These are phyloP conservation scores for Octonoba sinensis DNA, from an alignment of 2,888 invertebrate genomes.

Conservation along the genomic window DNA sequence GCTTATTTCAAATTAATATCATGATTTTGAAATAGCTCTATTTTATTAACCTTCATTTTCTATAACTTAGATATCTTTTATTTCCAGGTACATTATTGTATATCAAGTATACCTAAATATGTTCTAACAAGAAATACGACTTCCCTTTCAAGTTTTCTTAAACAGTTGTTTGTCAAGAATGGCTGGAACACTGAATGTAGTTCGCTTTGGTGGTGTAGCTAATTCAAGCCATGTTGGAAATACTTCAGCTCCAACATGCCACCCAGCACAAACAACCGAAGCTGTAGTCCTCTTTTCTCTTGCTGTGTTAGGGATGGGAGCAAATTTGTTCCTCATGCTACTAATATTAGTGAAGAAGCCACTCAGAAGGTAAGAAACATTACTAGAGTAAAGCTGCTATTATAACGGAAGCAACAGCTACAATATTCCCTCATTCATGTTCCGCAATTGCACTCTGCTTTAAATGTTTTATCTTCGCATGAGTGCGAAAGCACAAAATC, in stretches of 20 bases:
- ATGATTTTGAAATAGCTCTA: too few species aligned
- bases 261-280: conserved; percentile 84
- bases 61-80: too few species aligned
- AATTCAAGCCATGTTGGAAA: conserved; percentile 48
- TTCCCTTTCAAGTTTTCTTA: too few species aligned
- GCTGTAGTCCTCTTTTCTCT: conserved; percentile 83
- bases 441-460: too few species aligned
- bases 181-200: conserved; percentile 58
- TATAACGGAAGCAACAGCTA: not conserved
- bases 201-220: conserved; percentile 45
- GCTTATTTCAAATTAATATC: too few species aligned
- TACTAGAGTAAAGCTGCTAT: conserved; percentile 7
- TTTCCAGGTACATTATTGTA: too few species aligned
- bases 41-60: too few species aligned
- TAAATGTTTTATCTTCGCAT: too few species aligned
- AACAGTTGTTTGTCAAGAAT: not conserved
- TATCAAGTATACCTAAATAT: too few species aligned
- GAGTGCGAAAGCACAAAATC: too few species aligned
- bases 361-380: conserved; percentile 78
- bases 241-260: conserved; percentile 73
- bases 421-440: too few species aligned
- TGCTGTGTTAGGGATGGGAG: conserved; percentile 83
- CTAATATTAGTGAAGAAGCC: conserved; percentile 84
- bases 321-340: conserved; percentile 84
- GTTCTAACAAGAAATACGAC: too few species aligned